A percentile compares a stretch with the other conserved stretches of the same genome.
Evolutionary conservation across 2,888 invertebrate species (phyloP).

Genomic region (Azorinus chamasolen): DNA sequence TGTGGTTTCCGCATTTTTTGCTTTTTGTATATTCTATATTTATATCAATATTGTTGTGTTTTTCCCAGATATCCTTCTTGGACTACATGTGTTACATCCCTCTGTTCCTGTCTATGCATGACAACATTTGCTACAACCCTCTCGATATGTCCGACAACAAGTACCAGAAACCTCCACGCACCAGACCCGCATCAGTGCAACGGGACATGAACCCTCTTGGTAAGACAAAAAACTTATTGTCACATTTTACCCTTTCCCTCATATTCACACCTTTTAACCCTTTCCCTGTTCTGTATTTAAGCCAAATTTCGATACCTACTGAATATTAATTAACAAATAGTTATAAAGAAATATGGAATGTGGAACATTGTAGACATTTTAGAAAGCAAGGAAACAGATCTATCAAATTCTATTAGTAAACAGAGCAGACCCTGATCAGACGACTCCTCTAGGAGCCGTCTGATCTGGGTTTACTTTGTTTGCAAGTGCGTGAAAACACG

Average conservation of each 20-base stretch:
- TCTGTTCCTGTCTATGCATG: constrained; percentile 84
- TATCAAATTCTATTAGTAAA: neutral
- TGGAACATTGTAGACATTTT: no score
- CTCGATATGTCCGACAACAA: constrained; percentile 82
- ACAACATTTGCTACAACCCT: constrained; percentile 83
- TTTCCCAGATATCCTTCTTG: constrained; percentile 81
- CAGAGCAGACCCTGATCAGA: neutral
- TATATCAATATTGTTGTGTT: neutral
- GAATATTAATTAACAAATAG: no score
- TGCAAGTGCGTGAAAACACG: no score
- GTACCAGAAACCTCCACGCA: constrained; percentile 66
- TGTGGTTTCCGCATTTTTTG: no score
- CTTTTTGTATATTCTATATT: neutral
- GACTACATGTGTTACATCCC: constrained; percentile 84
- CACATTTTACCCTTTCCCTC: no score
- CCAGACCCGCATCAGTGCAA: constrained; percentile 73
- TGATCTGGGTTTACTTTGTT: no score
- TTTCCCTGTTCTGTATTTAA: no score
- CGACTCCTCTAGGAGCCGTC: no score
- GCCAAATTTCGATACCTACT: no score
- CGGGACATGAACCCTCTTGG: constrained; percentile 83
- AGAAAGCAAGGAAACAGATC: no score
- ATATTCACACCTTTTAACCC: neutral
- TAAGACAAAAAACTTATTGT: no score
- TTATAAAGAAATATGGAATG: no score